These are phyloP conservation scores for Lithobates sylvaticus DNA, from an alignment of 2,797 vertebrate genomes.

Conservation along the genomic window DNA sequence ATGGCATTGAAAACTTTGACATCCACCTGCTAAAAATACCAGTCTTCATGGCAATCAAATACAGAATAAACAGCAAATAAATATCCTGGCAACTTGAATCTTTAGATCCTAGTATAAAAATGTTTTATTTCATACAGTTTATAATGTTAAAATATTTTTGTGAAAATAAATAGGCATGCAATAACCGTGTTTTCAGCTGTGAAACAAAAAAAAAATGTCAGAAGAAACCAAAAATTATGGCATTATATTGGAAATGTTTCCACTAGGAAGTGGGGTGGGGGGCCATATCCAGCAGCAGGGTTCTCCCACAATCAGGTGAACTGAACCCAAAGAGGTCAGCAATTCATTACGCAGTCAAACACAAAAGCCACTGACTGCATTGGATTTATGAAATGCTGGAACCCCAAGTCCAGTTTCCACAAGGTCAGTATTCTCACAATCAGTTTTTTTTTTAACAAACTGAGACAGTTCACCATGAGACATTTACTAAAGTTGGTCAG, in stretches of 20 bases:
- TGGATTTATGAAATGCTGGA: not conserved
- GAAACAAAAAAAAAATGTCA: not conserved
- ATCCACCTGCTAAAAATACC: too few species aligned
- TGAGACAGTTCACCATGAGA: too few species aligned
- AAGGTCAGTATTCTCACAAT: not conserved
- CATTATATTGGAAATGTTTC: not conserved
- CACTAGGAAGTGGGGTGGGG: too few species aligned
- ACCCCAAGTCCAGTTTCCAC: not conserved
- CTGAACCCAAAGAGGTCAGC: too few species aligned
- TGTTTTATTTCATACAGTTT: not conserved
- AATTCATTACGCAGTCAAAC: too few species aligned
- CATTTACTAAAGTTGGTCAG: too few species aligned
- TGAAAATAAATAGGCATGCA: conserved; percentile 12
- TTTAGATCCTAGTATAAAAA: conserved; percentile 1
- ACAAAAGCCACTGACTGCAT: too few species aligned
- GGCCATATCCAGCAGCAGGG: too few species aligned
- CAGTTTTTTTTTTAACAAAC: too few species aligned
- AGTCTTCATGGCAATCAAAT: not conserved
- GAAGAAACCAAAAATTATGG: not conserved
- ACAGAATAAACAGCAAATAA: not conserved
- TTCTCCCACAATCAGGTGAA: too few species aligned
- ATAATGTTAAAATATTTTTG: conserved; percentile 1
- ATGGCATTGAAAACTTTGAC: too few species aligned
- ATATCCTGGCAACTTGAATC: not conserved
- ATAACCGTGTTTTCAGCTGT: not conserved